Percentiles rank a stretch among this genome's conserved stretches.
Conservation (phyloP, 2,113 vertebrate species). For the Zingel zingel region DNA sequence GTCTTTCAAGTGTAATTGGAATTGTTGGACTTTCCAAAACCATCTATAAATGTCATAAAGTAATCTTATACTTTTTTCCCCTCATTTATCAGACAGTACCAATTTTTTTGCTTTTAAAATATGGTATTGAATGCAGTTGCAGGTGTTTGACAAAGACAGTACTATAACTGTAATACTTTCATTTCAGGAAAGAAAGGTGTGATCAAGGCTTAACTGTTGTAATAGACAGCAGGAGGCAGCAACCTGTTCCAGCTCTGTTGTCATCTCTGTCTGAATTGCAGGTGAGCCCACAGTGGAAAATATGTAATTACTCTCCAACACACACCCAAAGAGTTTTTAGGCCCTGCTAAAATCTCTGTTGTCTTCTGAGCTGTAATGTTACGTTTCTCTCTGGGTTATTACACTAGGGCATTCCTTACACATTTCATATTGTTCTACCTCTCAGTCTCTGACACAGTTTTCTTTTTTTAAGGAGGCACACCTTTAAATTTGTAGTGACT, state of each 20-base stretch:
- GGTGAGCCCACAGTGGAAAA: slow-evolving; percentile 80
- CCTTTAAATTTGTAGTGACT: slow-evolving; percentile 55
- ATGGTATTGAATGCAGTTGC: not conserved
- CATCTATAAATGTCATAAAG: not conserved
- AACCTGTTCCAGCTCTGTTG: slow-evolving; percentile 77
- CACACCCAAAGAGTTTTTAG: slow-evolving; percentile 47
- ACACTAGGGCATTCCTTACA: slow-evolving; percentile 35
- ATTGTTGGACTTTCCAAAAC: not conserved
- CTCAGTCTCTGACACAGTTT: slow-evolving; percentile 27
- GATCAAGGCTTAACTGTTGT: slow-evolving; percentile 86
- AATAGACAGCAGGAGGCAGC: slow-evolving; percentile 85
- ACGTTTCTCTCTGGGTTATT: slow-evolving; percentile 16
- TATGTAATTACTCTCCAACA: slow-evolving; percentile 70
- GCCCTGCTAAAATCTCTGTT: slow-evolving; percentile 15
- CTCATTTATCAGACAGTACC: not conserved
- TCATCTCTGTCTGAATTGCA: slow-evolving; percentile 86
- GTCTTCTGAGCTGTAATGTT: slow-evolving; percentile 31
- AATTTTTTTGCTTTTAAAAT: not conserved
- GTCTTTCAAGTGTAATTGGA: not conserved
- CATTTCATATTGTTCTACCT: slow-evolving; percentile 43
- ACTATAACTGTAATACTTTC: slow-evolving; percentile 30
- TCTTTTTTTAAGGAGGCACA: slow-evolving; percentile 41
- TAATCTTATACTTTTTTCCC: not conserved
- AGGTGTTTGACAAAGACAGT: slow-evolving; percentile 6
- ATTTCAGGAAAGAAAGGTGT: slow-evolving; percentile 85